phyloP scores from a whole-genome alignment of 2,113 vertebrate genomes.

The Eptesicus fuscus region DNA sequence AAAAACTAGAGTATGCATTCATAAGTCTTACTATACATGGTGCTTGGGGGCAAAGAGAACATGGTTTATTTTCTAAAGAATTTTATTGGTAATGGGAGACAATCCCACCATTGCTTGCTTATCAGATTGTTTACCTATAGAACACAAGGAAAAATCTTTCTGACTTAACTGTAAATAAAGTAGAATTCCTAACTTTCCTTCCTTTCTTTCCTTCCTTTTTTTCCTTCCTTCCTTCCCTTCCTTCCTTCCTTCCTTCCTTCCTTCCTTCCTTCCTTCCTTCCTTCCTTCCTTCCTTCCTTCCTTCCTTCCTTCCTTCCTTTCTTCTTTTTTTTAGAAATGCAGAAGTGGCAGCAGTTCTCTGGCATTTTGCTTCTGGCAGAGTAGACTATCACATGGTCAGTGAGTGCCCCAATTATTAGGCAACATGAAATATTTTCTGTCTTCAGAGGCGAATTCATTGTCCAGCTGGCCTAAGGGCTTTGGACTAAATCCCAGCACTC shows the following conservation, averaged over 20 bases:
- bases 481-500: neutral
- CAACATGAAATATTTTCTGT: neutral
- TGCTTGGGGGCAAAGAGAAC: neutral
- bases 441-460: constrained; percentile 19
- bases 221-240: too few species aligned
- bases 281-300: accelerated
- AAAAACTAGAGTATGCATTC: neutral
- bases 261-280: accelerated
- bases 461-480: neutral
- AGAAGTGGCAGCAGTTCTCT: neutral
- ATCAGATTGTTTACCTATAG: neutral
- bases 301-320: too few species aligned
- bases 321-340: neutral
- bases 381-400: neutral
- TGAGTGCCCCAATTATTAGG: neutral
- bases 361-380: neutral
- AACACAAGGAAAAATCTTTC: neutral
- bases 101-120: neutral
- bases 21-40: neutral
- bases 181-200: neutral
- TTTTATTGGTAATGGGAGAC: neutral
- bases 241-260: accelerated
- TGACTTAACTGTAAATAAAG: neutral
- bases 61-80: neutral
- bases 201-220: neutral